Evolutionary conservation across 2,888 invertebrate genomes (phyloP).

Genomic region (Tachina grossa): DNA sequence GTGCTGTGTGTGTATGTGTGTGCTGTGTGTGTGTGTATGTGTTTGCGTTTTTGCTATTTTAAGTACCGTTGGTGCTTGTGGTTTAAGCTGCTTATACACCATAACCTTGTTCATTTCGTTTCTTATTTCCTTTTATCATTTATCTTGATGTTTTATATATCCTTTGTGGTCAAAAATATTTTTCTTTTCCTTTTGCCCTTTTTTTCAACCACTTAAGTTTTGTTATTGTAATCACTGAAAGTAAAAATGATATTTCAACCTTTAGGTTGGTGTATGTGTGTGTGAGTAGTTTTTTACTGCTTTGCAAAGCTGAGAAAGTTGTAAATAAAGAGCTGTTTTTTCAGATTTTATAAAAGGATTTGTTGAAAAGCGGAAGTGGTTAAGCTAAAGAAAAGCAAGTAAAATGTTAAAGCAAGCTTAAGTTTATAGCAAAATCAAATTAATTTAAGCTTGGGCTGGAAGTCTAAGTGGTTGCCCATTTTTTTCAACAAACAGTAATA

Average conservation of each 20-base stretch:
- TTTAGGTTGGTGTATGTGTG: neutral
- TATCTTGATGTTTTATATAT: constrained; percentile 63
- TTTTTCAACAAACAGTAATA: too few relatives aligned
- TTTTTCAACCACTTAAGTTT: constrained; percentile 33
- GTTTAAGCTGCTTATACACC: constrained; percentile 5
- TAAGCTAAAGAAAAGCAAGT: neutral
- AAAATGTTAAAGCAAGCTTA: neutral
- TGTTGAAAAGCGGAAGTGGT: constrained; percentile 20
- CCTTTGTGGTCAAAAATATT: constrained; percentile 49
- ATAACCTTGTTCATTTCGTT: constrained; percentile 46
- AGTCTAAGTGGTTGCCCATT: neutral
- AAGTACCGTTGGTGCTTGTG: constrained; percentile 19
- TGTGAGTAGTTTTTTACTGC: neutral
- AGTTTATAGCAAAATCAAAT: neutral
- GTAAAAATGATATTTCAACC: constrained; percentile 29
- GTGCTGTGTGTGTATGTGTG: neutral
- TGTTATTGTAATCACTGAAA: constrained; percentile 20
- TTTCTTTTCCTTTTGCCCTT: constrained; percentile 11
- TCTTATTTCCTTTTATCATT: constrained; percentile 67
- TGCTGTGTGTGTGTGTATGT: neutral
- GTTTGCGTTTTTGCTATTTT: neutral
- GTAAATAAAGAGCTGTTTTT: neutral
- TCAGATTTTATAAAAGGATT: neutral
- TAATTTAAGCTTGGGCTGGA: neutral
- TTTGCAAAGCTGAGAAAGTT: constrained; percentile 18